These are phyloP conservation scores for Ia io DNA, from an alignment of 2,113 vertebrate genomes.

Conservation along the genomic window DNA sequence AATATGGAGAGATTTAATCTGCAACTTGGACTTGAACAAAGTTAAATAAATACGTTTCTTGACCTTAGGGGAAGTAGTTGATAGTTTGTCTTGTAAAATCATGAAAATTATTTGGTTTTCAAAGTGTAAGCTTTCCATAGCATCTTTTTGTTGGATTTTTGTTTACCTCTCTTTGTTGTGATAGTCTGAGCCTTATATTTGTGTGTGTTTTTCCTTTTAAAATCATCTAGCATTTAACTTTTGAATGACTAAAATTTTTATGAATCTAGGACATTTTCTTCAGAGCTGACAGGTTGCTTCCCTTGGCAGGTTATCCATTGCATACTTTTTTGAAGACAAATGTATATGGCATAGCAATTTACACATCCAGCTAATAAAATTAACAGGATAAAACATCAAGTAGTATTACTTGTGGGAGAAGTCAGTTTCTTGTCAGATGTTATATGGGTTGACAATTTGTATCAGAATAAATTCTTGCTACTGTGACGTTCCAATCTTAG, in stretches of 20 bases:
- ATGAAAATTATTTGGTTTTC: constrained; percentile 36
- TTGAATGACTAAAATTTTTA: background rate
- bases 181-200: background rate
- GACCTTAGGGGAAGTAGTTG: background rate
- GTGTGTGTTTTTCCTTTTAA: background rate
- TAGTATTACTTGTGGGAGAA: background rate
- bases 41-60: constrained; percentile 10
- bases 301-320: background rate
- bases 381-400: background rate
- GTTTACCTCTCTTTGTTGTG: background rate
- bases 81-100: constrained; percentile 26
- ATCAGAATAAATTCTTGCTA: background rate
- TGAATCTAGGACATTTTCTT: constrained; percentile 34
- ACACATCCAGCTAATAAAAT: background rate
- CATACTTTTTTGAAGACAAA: constrained; percentile 16
- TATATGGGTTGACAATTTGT: background rate
- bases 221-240: constrained; percentile 16
- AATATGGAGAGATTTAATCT: background rate
- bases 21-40: background rate
- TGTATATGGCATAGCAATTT: background rate
- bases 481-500: background rate
- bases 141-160: constrained; percentile 24
- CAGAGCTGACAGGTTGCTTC: background rate
- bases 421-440: background rate
- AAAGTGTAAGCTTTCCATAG: background rate